A percentile compares a stretch with the other conserved stretches of the same genome.
These are phyloP conservation scores for Sphaeridia pumilis DNA, from an alignment of 2,888 invertebrate species.

Conservation along the genomic window DNA sequence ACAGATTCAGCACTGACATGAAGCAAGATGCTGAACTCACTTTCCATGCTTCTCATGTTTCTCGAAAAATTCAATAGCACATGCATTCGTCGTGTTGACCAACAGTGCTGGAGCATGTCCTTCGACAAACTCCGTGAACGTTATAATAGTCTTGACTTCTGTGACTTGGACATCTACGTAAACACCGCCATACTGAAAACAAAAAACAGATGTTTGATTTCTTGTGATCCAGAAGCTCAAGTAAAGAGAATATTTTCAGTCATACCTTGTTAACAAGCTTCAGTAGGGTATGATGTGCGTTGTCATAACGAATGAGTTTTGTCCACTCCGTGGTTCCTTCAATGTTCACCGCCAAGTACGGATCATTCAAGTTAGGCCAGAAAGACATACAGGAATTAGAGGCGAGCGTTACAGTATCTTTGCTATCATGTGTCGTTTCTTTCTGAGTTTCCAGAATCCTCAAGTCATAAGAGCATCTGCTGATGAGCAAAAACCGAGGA, in stretches of 20 bases:
- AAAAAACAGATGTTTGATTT: constrained; percentile 21
- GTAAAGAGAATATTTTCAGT: too few species aligned
- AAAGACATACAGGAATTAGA: constrained; percentile 60
- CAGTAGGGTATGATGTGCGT: constrained; percentile 69
- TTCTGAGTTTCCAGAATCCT: constrained; percentile 67
- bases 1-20: too few species aligned
- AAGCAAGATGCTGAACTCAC: too few species aligned
- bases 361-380: constrained; percentile 55
- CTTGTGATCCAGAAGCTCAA: too few species aligned
- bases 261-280: constrained; percentile 63
- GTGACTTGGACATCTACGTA: constrained; percentile 80
- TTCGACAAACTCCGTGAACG: constrained; percentile 65
- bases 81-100: constrained; percentile 62
- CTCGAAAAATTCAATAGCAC: constrained; percentile 57
- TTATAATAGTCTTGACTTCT: constrained; percentile 81
- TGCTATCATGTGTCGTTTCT: constrained; percentile 41
- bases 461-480: constrained; percentile 64
- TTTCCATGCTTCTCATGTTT: constrained; percentile 50
- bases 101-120: constrained; percentile 85
- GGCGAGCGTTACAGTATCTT: constrained; percentile 52
- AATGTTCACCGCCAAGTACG: constrained; percentile 54
- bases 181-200: constrained; percentile 64
- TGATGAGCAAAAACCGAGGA: constrained; percentile 84
- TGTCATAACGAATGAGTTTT: constrained; percentile 70
- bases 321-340: constrained; percentile 54